A percentile compares a stretch with the other conserved stretches of the same genome.
These are phyloP conservation scores for Catharus fuscescens DNA, from an alignment of 2,113 vertebrate genomes.

Conservation along the genomic window DNA sequence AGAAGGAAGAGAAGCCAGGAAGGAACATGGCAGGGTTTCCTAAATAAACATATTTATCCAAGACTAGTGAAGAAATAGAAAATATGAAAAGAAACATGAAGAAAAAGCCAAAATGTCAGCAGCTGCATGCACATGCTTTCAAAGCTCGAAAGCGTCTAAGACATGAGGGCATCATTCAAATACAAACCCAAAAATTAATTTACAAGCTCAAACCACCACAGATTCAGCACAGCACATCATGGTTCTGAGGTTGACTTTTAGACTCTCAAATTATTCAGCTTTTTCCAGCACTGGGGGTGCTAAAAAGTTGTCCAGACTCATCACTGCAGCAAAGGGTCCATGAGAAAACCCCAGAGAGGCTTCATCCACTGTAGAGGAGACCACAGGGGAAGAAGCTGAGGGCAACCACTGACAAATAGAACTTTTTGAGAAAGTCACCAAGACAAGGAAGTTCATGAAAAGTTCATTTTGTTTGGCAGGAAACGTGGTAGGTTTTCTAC, in stretches of 20 bases:
- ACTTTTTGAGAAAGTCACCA: neutral
- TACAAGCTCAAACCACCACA: slow-evolving; percentile 27
- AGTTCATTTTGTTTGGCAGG: neutral
- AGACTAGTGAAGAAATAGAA: neutral
- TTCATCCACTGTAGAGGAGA: neutral
- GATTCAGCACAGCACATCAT: slow-evolving; percentile 44
- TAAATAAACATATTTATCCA: slow-evolving; percentile 13
- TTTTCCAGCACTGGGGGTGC: neutral
- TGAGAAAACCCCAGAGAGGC: neutral
- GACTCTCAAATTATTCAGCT: neutral
- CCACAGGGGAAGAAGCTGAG: neutral
- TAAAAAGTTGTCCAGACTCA: neutral
- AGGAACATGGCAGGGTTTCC: neutral
- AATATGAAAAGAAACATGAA: neutral
- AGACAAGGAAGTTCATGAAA: neutral
- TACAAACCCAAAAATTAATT: slow-evolving; percentile 35
- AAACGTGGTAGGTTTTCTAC: neutral
- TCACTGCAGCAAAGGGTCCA: neutral
- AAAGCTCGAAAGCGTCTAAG: neutral
- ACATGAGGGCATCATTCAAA: slow-evolving; percentile 15
- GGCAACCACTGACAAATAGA: neutral
- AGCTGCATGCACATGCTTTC: slow-evolving; percentile 73
- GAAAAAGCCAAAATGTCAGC: slow-evolving; percentile 5
- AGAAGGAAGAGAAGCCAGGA: neutral
- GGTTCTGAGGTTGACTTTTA: slow-evolving; percentile 30